phyloP scores from a whole-genome alignment of 2,113 vertebrate species.

The Phalacrocorax carbo region DNA sequence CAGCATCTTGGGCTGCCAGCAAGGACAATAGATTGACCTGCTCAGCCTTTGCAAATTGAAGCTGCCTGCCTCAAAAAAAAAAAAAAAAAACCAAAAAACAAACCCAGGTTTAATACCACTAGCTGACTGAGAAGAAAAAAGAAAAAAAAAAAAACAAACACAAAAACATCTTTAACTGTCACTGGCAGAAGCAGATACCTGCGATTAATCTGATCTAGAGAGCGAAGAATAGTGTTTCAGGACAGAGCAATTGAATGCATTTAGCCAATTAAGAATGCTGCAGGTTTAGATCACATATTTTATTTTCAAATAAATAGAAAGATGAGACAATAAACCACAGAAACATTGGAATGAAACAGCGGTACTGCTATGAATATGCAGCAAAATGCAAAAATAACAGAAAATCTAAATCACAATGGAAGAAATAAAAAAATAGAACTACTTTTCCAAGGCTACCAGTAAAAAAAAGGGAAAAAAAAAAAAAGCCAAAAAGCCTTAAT shows the following conservation, averaged over 20 bases:
- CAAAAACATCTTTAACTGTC: background rate
- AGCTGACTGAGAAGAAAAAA: background rate
- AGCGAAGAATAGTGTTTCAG: background rate
- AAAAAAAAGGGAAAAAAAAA: background rate
- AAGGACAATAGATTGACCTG: slow-evolving; percentile 66
- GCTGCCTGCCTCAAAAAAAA: background rate
- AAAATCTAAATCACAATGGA: background rate
- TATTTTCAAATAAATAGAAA: background rate
- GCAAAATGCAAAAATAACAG: background rate
- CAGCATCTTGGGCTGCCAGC: slow-evolving; percentile 49
- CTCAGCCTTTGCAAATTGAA: slow-evolving; percentile 43
- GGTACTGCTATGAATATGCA: background rate
- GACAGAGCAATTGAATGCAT: background rate
- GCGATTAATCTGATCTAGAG: background rate
- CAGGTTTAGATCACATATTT: background rate
- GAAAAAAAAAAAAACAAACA: background rate
- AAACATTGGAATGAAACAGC: background rate
- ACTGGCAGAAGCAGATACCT: background rate
- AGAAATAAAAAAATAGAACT: background rate
- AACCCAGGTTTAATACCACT: background rate
- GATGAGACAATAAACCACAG: background rate
- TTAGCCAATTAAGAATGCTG: background rate
- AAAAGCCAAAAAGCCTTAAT: background rate
- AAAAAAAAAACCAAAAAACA: background rate
- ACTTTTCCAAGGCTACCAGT: background rate